Conservation (phyloP, 2,113 vertebrate species). For the Athene noctua region DNA sequence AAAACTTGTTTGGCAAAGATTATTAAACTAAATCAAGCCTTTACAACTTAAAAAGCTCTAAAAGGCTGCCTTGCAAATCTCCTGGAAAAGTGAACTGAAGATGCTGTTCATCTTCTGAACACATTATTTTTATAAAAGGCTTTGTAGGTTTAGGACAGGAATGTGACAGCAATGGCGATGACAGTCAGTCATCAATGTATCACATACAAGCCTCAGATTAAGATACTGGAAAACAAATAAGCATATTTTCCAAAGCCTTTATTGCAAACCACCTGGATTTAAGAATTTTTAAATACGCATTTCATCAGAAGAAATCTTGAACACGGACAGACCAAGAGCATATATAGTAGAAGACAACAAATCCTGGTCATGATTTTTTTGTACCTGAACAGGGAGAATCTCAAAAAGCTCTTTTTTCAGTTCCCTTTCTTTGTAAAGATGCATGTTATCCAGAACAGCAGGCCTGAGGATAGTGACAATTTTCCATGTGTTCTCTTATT, state of each 20-base stretch:
- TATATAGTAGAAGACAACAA: background rate
- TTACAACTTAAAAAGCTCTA: background rate
- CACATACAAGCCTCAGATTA: background rate
- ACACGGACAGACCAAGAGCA: background rate
- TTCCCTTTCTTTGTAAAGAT: background rate
- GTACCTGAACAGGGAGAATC: background rate
- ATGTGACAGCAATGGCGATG: background rate
- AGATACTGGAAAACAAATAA: background rate
- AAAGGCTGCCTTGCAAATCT: background rate
- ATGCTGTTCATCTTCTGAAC: background rate
- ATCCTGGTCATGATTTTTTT: background rate
- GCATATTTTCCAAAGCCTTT: background rate
- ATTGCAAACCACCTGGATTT: background rate
- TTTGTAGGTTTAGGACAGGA: background rate
- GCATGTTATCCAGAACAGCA: background rate
- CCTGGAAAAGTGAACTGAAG: background rate
- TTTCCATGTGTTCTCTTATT: background rate
- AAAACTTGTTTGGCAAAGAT: background rate
- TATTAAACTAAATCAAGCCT: background rate
- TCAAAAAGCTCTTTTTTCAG: background rate
- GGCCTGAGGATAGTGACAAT: background rate
- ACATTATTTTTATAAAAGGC: background rate
- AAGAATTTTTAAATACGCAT: background rate
- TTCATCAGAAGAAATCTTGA: background rate
- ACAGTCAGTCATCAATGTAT: background rate